Evolutionary conservation across 2,888 invertebrate genomes (phyloP).

Genomic region (Cantharis rustica): DNA sequence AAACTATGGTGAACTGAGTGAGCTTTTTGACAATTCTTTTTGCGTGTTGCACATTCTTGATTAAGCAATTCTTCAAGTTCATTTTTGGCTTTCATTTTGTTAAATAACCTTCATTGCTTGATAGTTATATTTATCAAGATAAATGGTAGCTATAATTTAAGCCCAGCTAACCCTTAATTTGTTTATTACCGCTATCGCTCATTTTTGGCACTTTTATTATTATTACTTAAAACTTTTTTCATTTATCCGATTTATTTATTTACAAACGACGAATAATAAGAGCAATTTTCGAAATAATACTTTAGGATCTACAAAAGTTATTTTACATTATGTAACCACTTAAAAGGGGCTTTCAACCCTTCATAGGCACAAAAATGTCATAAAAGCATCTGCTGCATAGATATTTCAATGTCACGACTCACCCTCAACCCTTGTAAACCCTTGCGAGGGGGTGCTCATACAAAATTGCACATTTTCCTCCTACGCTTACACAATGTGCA

Average conservation of each 20-base stretch:
- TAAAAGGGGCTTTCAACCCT: slow-evolving; percentile 22
- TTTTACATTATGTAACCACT: slow-evolving; percentile 20
- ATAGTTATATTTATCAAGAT: background rate
- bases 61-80: slow-evolving; percentile 4
- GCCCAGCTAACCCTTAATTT: slow-evolving; percentile 1
- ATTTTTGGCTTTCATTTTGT: background rate
- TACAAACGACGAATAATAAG: background rate
- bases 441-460: slow-evolving; percentile 22
- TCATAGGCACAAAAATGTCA: slow-evolving; percentile 18
- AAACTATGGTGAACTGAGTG: slow-evolving; percentile 8
- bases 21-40: slow-evolving; percentile 16
- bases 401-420: slow-evolving; percentile 25
- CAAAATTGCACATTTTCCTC: slow-evolving; percentile 33
- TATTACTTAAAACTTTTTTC: background rate
- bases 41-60: slow-evolving; percentile 10
- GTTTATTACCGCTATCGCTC: slow-evolving; percentile 5
- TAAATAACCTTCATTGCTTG: background rate
- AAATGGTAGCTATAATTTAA: slow-evolving; percentile 1
- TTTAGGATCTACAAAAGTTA: background rate
- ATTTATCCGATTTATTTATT: background rate
- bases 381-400: slow-evolving; percentile 28
- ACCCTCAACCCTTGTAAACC: slow-evolving; percentile 26
- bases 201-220: background rate
- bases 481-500: slow-evolving; percentile 2
- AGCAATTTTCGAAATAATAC: background rate